phyloP scores from a whole-genome alignment of 1,140 invertebrate genomes.

The Ooceraea biroi region DNA sequence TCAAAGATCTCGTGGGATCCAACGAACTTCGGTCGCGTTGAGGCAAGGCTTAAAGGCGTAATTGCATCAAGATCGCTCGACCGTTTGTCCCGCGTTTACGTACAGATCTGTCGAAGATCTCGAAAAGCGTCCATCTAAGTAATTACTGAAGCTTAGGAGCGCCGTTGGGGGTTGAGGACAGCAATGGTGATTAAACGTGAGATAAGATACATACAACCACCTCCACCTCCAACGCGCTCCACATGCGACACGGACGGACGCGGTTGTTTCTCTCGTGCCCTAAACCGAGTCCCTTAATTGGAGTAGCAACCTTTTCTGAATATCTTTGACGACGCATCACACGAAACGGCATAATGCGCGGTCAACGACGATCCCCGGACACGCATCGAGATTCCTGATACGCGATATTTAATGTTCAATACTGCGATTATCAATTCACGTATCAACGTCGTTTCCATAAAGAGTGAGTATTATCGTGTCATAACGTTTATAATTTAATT shows the following conservation, averaged over 20 bases:
- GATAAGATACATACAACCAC: conserved; percentile 75
- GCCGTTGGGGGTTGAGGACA: conserved; percentile 67
- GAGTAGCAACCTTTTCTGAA: conserved; percentile 49
- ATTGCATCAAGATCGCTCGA: conserved; percentile 31
- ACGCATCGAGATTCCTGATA: conserved; percentile 34
- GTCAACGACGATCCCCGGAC: conserved; percentile 8
- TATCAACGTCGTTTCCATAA: background rate
- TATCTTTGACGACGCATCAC: conserved; percentile 29
- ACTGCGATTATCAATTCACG: background rate
- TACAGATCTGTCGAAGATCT: conserved; percentile 65
- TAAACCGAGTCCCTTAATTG: conserved; percentile 59
- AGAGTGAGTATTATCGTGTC: too few relatives aligned
- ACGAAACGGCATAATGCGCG: conserved; percentile 26
- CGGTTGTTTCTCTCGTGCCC: conserved; percentile 43
- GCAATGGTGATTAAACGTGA: conserved; percentile 74
- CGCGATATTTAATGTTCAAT: background rate
- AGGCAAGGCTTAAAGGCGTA: conserved; percentile 38
- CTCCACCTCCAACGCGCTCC: conserved; percentile 52
- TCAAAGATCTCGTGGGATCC: background rate
- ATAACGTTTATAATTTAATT: too few relatives aligned
- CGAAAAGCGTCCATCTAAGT: conserved; percentile 74
- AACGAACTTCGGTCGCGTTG: background rate
- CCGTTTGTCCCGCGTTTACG: conserved; percentile 56
- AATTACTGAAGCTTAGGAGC: conserved; percentile 76
- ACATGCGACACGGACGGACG: conserved; percentile 13